Percentiles rank a stretch among this genome's conserved stretches.
phyloP scores from a whole-genome alignment of 2,113 vertebrate genomes.

The Gorsachius goisagi region DNA sequence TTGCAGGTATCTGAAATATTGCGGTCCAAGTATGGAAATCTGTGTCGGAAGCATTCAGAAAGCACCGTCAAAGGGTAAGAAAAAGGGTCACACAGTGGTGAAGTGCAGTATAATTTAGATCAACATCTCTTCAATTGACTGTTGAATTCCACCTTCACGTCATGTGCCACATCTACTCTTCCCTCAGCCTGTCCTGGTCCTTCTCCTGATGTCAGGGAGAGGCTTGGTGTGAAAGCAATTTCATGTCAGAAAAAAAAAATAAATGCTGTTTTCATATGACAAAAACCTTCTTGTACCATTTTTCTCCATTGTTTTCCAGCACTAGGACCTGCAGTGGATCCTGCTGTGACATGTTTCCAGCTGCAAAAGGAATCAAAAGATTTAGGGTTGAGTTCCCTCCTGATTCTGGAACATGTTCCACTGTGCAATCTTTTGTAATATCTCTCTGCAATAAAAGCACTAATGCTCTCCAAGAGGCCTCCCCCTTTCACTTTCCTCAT shows the following conservation, averaged over 20 bases:
- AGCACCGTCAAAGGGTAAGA: constrained; percentile 12
- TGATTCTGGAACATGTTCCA: constrained; percentile 64
- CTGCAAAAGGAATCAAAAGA: constrained; percentile 71
- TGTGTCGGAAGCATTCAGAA: background rate
- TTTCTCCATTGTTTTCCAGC: constrained; percentile 50
- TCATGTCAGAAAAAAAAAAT: background rate
- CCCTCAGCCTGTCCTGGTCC: background rate
- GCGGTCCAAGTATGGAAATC: background rate
- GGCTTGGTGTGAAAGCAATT: constrained; percentile 5
- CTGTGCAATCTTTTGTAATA: constrained; percentile 62
- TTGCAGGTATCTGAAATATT: constrained; percentile 1
- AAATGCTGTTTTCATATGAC: background rate
- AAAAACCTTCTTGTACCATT: constrained; percentile 6
- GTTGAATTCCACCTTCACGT: background rate
- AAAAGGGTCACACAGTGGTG: background rate
- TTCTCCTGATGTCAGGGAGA: background rate
- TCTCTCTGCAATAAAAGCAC: constrained; percentile 59
- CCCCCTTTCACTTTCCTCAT: constrained; percentile 57
- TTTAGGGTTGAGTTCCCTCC: constrained; percentile 59
- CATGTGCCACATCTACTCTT: background rate
- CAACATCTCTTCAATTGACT: background rate
- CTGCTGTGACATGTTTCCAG: constrained; percentile 69
- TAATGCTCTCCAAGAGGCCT: constrained; percentile 54
- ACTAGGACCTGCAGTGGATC: constrained; percentile 44
- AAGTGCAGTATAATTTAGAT: constrained; percentile 18